phyloP scores from a whole-genome alignment of 2,113 vertebrate species.

The Prionailurus viverrinus region DNA sequence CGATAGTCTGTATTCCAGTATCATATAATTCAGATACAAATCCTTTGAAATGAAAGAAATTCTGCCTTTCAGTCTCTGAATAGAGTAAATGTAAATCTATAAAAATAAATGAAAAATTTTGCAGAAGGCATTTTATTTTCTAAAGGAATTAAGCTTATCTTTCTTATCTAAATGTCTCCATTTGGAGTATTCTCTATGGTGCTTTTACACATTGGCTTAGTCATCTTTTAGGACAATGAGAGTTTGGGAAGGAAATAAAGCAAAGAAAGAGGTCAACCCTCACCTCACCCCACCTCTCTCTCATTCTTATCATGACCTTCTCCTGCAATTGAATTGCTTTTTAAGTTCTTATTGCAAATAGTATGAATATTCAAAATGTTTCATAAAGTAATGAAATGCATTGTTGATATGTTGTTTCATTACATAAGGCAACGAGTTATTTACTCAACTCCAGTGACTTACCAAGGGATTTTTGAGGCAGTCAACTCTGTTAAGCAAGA shows the following conservation, averaged over 20 bases:
- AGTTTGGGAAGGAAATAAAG: background rate
- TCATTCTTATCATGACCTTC: background rate
- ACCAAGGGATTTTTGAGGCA: background rate
- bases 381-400: background rate
- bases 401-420: background rate
- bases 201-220: background rate
- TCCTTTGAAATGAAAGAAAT: background rate
- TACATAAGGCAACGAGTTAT: background rate
- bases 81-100: constrained; percentile 17
- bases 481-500: background rate
- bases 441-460: background rate
- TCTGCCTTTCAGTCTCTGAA: background rate
- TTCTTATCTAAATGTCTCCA: background rate
- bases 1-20: background rate
- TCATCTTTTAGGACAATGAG: background rate
- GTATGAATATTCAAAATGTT: constrained; percentile 6
- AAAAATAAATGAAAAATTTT: background rate
- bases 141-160: constrained; percentile 2
- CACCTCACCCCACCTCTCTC: background rate
- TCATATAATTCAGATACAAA: background rate
- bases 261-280: background rate
- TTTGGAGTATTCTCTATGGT: background rate
- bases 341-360: background rate
- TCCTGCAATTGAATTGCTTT: background rate
- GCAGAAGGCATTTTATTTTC: background rate